Evolutionary conservation across 2,888 invertebrate species (phyloP), one percentile per base, ranked within the genome.

Genomic region (Daptonema setosum): DNA sequence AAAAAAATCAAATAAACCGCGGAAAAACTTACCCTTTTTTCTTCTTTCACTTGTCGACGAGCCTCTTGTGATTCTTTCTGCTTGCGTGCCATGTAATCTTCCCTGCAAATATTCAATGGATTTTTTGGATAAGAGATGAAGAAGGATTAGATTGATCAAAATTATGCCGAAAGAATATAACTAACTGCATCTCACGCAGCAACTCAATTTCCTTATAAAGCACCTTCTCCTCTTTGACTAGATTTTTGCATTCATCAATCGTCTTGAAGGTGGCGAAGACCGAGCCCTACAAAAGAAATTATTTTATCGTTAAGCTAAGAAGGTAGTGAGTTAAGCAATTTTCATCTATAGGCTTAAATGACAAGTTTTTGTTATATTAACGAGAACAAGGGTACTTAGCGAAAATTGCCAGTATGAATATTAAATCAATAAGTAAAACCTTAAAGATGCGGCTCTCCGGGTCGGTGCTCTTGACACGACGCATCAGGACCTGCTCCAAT

Each of bases 191-290:
- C 62, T 65, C 60, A 53, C 64, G 63, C 28, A 56, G 57, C 26
- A 72, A 61, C 35, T 70, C 69, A 3, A 60, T 61, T 41, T 71
- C 73, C 17, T 72, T 69, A 63, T 80, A 85, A 65, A 83, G 82
- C 3, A 83, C 74, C 43, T 72, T 73, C 62, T 83, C 81, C 25
- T 76, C 73, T 25, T 79, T 80, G 43, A 87, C 71, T 68, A 87
- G 86, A 59, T 80, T 81, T 64, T 84, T 80, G 1, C 87, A 85
- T 68, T 80, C 79, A 56, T 87, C 88, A 56, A 79, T 77, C 30
- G 80, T 82, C 64, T 81, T 80, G 72, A 91, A 95, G 3, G 85
- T 83, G 14, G 82, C 80, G 72, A 90, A 91, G 54, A 90, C 81
- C 1, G 93, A 93, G 54, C 93, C 95, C 75, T 93, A 64, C 41